phyloP scores from a whole-genome alignment of 2,888 invertebrate species.

The Leptinotarsa rubiginosa region DNA sequence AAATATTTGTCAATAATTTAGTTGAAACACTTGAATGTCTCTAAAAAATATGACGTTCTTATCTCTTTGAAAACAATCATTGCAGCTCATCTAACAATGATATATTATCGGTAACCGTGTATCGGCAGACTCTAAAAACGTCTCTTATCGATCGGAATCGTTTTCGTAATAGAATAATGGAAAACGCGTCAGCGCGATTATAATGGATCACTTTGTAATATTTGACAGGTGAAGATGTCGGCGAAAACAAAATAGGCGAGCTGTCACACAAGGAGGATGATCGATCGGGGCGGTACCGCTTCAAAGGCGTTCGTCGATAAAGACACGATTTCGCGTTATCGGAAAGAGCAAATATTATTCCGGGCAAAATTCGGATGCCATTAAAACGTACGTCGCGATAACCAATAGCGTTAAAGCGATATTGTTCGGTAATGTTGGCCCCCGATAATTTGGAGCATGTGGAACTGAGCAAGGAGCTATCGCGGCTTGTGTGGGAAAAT shows the following conservation, averaged over 20 bases:
- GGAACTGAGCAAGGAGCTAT: background rate
- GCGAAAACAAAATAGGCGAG: conserved; percentile 59
- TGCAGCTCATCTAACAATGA: conserved; percentile 35
- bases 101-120: conserved; percentile 37
- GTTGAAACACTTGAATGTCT: conserved; percentile 1
- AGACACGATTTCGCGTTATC: conserved; percentile 46
- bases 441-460: background rate
- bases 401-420: background rate
- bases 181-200: conserved; percentile 5
- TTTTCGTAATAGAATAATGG: conserved; percentile 33
- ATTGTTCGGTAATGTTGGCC: conserved; percentile 1
- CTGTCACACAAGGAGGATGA: conserved; percentile 60
- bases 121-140: conserved; percentile 1
- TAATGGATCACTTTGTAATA: conserved; percentile 21
- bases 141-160: conserved; percentile 25
- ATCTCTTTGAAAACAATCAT: conserved; percentile 40
- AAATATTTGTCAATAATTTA: conserved; percentile 25
- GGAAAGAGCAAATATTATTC: conserved; percentile 41
- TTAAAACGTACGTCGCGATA: conserved; percentile 1
- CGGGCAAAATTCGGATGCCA: conserved; percentile 15
- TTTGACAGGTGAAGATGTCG: conserved; percentile 64
- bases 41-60: conserved; percentile 28
- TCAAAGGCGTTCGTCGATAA: conserved; percentile 46
- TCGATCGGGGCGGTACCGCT: conserved; percentile 59
- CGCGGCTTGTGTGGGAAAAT: background rate